phyloP scores from a whole-genome alignment of 2,113 vertebrate species.

The Passer montanus region DNA sequence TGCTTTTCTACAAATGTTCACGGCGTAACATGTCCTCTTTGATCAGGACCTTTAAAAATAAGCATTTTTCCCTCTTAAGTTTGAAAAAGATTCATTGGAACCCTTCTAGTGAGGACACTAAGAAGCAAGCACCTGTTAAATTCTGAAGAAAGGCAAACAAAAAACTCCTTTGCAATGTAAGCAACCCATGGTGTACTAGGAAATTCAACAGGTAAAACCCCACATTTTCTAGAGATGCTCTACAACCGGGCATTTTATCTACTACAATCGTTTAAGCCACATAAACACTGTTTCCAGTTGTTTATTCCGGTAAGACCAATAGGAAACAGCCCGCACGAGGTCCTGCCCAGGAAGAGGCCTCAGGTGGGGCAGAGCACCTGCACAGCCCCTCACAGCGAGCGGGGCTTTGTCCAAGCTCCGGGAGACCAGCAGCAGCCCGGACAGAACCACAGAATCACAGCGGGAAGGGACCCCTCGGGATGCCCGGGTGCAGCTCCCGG shows the following conservation, averaged over 20 bases:
- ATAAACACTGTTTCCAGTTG: rapidly evolving
- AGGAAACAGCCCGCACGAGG: rapidly evolving
- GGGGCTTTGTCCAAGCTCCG: not conserved
- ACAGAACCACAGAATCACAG: rapidly evolving
- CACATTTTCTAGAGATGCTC: not conserved
- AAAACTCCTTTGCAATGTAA: not conserved
- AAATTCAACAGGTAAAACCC: not conserved
- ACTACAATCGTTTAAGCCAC: rapidly evolving
- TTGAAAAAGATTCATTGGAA: not conserved
- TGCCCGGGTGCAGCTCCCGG: not conserved
- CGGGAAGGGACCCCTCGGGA: not conserved
- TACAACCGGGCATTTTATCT: not conserved
- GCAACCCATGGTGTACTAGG: rapidly evolving
- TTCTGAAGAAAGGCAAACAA: rapidly evolving
- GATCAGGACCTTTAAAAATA: not conserved
- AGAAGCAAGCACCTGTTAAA: not conserved
- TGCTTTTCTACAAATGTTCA: not conserved
- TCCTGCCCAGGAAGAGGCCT: not conserved
- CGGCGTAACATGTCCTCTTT: not conserved
- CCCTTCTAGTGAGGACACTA: rapidly evolving
- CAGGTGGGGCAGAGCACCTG: not conserved
- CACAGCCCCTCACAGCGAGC: rapidly evolving
- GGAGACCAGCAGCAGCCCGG: rapidly evolving
- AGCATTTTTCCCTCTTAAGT: not conserved
- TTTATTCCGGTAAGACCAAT: rapidly evolving